Evolutionary conservation across 2,888 invertebrate species (phyloP), one percentile per base, ranked within the genome.

Genomic region (Oscheius sp.): DNA sequence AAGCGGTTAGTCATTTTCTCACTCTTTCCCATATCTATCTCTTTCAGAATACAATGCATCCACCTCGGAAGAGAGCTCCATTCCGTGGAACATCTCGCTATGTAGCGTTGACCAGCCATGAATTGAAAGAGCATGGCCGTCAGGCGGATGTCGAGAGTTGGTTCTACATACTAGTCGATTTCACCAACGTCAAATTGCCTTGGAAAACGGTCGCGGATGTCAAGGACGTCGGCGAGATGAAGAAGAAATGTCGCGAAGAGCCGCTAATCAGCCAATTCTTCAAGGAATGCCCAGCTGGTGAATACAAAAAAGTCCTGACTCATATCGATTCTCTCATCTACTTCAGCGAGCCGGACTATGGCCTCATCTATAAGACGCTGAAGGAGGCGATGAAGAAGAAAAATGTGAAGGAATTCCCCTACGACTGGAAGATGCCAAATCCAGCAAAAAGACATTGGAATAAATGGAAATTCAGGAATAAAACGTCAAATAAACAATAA

Each of bases 41-140:
- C n/a, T n/a, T n/a, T n/a, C 66, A 72, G 63, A 79, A 82, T 42
- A 76, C 75, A 55, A 77, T 81, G 4, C 42, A 17, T n/a, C 15
- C 15, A 17, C 5, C 42, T 3, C 42, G 42, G 12, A 17, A 6
- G 17, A 42, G 17, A 42, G 42, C 17, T 3, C 4, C n/a, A 12
- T 42, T 42, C 42, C 17, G 42, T 42, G 42, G 42, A 42, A 42
- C 42, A 3, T 12, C 12, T 6, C 42, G 42, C 4, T 42, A 42
- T 17, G 42, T 17, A 17, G 15, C 42, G 42, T 4, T 42, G 4
- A 15, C n/a, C 4, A 3, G 5, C 17, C 42, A 42, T 12, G 42
- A 42, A 17, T 4, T 71, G 69, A 68, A 65, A 23, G 75, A 75
- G 27, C 75, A 75, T 34, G 65, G 71, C 1, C 66, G 75, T 0